Percentiles rank a stretch among this genome's conserved stretches.
Evolutionary conservation across 2,113 vertebrate species (phyloP).

Genomic region (Dasyornis broadbenti): DNA sequence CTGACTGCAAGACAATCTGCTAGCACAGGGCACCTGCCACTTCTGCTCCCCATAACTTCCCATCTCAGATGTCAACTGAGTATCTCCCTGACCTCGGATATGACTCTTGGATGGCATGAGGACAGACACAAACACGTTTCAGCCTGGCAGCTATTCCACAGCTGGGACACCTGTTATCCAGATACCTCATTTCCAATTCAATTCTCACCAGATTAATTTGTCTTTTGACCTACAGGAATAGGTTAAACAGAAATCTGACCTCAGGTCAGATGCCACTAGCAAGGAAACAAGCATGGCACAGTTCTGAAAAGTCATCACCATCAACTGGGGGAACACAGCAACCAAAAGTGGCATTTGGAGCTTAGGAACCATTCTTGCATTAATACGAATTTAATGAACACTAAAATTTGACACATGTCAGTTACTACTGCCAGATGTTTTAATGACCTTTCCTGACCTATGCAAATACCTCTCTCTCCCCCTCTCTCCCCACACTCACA

Average conservation of each 20-base stretch:
- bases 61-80: slow-evolving; percentile 68
- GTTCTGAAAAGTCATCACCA: slow-evolving; percentile 58
- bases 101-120: slow-evolving; percentile 70
- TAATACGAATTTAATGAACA: slow-evolving; percentile 75
- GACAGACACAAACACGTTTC: slow-evolving; percentile 66
- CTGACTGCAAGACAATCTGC: slow-evolving; percentile 3
- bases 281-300: slow-evolving; percentile 74
- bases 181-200: slow-evolving; percentile 75
- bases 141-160: slow-evolving; percentile 73
- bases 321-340: slow-evolving; percentile 14
- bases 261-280: slow-evolving; percentile 77
- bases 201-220: slow-evolving; percentile 74
- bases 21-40: slow-evolving; percentile 73
- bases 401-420: slow-evolving; percentile 65
- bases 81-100: slow-evolving; percentile 70
- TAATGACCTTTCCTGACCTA: slow-evolving; percentile 62
- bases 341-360: slow-evolving; percentile 50
- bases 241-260: slow-evolving; percentile 83
- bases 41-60: slow-evolving; percentile 20
- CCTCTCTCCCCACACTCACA: background rate
- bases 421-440: slow-evolving; percentile 72
- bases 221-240: slow-evolving; percentile 75
- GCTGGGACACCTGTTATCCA: slow-evolving; percentile 83
- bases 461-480: slow-evolving; percentile 41
- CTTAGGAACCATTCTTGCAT: slow-evolving; percentile 62